phyloP scores from a whole-genome alignment of 2,113 vertebrate genomes.

The Chlamydotis undulata region DNA sequence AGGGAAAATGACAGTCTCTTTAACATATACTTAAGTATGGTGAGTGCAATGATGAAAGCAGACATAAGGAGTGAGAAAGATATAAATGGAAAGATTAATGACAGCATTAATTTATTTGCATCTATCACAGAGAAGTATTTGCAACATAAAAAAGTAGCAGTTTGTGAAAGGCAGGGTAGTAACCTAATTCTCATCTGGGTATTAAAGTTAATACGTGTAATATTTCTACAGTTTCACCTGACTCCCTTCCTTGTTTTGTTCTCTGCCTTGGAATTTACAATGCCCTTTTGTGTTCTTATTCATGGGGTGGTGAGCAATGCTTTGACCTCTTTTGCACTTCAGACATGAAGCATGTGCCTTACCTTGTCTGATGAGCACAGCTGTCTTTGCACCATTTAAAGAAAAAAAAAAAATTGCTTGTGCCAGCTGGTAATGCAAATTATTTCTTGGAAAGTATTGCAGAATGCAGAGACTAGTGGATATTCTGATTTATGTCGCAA shows the following conservation, averaged over 20 bases:
- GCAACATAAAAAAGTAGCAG: constrained; percentile 52
- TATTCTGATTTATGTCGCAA: not conserved
- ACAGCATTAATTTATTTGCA: constrained; percentile 72
- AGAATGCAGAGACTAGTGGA: not conserved
- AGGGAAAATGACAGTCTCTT: constrained; percentile 66
- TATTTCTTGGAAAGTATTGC: constrained; percentile 36
- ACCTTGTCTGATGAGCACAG: constrained; percentile 19
- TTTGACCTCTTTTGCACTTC: constrained; percentile 56
- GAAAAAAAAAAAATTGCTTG: not conserved
- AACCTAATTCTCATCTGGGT: constrained; percentile 63
- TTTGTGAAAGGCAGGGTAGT: constrained; percentile 55
- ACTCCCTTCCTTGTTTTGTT: constrained; percentile 60
- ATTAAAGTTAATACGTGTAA: constrained; percentile 60
- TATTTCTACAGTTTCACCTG: constrained; percentile 53
- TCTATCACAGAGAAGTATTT: constrained; percentile 51
- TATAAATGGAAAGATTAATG: constrained; percentile 72
- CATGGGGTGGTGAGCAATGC: constrained; percentile 46
- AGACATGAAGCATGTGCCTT: constrained; percentile 27
- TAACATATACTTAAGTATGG: constrained; percentile 67
- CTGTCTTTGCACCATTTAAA: not conserved
- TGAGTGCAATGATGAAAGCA: constrained; percentile 67
- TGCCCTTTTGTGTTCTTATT: constrained; percentile 60
- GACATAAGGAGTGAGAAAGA: constrained; percentile 70
- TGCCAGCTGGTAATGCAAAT: not conserved
- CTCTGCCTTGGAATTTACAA: constrained; percentile 54